Conservation (phyloP, 2,797 vertebrate species). For the Acropternis orthonyx region DNA sequence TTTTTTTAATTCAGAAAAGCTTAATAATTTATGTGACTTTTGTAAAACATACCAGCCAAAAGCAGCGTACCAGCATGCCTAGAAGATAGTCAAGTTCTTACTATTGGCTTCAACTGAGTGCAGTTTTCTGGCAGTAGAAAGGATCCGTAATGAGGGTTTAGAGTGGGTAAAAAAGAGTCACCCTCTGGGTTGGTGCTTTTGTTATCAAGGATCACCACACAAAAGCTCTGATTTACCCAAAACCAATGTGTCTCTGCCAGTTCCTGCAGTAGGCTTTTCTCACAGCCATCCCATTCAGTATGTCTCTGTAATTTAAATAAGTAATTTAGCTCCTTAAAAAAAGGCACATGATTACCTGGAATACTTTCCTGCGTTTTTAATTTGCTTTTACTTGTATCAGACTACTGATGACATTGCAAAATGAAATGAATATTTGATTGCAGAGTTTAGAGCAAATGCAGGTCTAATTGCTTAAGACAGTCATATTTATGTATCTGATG, state of each 20-base stretch:
- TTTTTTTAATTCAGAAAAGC: not conserved
- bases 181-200: not conserved
- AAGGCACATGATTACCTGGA: slow-evolving; percentile 9
- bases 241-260: not conserved
- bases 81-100: not conserved
- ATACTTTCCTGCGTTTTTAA: slow-evolving; percentile 26
- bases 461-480: slow-evolving; percentile 17
- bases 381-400: slow-evolving; percentile 11
- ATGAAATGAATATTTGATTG: slow-evolving; percentile 35
- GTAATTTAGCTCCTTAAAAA: not conserved
- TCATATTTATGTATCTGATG: not conserved
- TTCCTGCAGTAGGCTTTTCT: not conserved
- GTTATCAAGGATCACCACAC: not conserved
- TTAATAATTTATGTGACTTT: not conserved
- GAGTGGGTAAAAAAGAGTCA: not conserved
- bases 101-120: not conserved
- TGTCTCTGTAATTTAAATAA: not conserved
- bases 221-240: not conserved
- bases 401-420: slow-evolving; percentile 21
- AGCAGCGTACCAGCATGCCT: not conserved
- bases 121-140: not conserved
- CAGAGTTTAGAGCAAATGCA: slow-evolving; percentile 22
- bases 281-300: not conserved
- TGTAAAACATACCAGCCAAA: not conserved
- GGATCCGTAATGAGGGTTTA: not conserved